phyloP scores from a whole-genome alignment of 2,888 invertebrate genomes.

The Campaea margaritaria region DNA sequence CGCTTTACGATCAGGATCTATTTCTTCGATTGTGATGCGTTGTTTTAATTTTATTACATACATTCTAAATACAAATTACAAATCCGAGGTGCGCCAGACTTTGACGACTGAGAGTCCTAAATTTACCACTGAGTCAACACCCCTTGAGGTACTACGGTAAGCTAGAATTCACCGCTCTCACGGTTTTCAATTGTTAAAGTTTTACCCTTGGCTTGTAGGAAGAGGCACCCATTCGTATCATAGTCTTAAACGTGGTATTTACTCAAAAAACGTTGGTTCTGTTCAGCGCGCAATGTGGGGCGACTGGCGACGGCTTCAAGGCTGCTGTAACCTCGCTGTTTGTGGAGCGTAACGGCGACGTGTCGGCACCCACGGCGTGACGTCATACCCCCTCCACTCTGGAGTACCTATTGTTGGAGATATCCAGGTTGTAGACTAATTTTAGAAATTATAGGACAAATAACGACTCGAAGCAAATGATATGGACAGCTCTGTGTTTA shows the following conservation, averaged over 20 bases:
- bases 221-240: conserved; percentile 40
- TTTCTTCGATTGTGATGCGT: no score
- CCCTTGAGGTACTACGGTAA: not conserved
- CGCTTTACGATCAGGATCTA: no score
- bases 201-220: conserved; percentile 33
- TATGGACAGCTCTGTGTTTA: no score
- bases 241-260: conserved; percentile 59
- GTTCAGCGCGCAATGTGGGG: conserved; percentile 81
- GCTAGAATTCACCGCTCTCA: not conserved
- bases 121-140: not conserved
- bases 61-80: no score
- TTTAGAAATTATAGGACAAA: not conserved
- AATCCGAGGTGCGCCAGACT: no score
- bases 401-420: conserved; percentile 11
- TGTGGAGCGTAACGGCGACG: conserved; percentile 85
- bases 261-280: conserved; percentile 63
- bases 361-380: conserved; percentile 81
- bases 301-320: conserved; percentile 75
- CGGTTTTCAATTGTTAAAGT: not conserved
- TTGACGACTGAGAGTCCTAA: no score
- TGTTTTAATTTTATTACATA: no score
- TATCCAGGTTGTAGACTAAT: conserved; percentile 5
- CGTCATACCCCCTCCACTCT: conserved; percentile 61
- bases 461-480: no score
- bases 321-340: conserved; percentile 82